phyloP scores from a whole-genome alignment of 2,113 vertebrate species.

The Herpailurus yagouaroundi region DNA sequence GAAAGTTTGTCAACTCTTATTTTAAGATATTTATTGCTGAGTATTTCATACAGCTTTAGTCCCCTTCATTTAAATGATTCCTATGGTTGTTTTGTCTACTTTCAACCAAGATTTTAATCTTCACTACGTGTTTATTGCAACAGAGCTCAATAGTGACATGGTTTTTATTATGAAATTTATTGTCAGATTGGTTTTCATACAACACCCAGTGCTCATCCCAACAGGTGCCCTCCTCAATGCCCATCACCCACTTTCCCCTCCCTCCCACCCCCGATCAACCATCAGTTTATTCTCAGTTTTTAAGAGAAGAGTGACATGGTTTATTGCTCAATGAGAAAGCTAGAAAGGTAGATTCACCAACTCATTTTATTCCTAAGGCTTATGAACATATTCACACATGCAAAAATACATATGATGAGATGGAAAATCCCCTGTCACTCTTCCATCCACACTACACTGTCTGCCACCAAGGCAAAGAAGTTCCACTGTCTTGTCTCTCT shows the following conservation, averaged over 20 bases:
- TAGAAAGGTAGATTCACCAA: not conserved
- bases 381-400: not conserved
- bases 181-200: too few species aligned
- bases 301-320: not conserved
- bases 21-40: not conserved
- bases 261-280: too few species aligned
- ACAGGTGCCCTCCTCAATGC: too few species aligned
- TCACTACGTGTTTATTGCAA: not conserved
- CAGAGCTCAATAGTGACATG: not conserved
- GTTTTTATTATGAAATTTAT: too few species aligned
- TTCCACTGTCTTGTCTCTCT: not conserved
- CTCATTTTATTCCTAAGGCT: not conserved
- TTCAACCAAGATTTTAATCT: not conserved
- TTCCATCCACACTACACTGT: not conserved
- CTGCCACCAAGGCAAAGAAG: not conserved
- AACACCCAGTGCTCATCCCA: too few species aligned
- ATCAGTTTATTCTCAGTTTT: too few species aligned
- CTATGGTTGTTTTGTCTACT: not conserved
- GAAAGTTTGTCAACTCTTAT: too few species aligned
- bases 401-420: not conserved
- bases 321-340: not conserved
- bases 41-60: not conserved
- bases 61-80: not conserved
- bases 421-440: fast-evolving
- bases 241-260: too few species aligned